phyloP scores from a whole-genome alignment of 1,140 invertebrate species.

The Neoseiulus cucumeris region DNA sequence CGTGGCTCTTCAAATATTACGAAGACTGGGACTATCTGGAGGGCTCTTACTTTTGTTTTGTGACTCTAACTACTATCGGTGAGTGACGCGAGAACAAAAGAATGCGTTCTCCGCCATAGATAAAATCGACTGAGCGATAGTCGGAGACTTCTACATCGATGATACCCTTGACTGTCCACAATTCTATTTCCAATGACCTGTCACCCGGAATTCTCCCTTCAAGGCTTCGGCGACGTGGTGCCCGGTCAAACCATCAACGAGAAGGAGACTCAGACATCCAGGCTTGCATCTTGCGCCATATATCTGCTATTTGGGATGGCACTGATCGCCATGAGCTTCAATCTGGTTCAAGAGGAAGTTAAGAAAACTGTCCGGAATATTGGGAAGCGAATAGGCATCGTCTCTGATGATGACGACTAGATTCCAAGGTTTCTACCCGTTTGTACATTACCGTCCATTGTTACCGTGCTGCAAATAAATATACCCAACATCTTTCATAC shows the following conservation, averaged over 20 bases:
- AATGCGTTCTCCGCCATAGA: no score
- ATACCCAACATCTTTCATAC: no score
- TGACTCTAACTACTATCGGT: constrained; percentile 79
- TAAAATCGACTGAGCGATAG: no score
- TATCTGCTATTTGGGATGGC: constrained; percentile 92
- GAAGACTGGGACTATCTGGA: constrained; percentile 71
- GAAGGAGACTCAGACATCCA: not conserved
- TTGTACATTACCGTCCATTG: no score
- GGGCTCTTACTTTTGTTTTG: constrained; percentile 84
- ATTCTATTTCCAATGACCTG: constrained; percentile 11
- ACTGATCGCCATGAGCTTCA: constrained; percentile 92
- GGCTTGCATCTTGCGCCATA: constrained; percentile 55
- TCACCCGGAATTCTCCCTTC: not conserved
- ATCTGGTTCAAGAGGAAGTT: constrained; percentile 48
- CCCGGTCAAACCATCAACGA: constrained; percentile 44
- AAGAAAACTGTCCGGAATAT: constrained; percentile 28
- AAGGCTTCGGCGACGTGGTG: constrained; percentile 75
- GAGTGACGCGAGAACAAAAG: no score
- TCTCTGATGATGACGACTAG: constrained; percentile 22
- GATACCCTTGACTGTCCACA: no score
- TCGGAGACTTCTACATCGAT: no score
- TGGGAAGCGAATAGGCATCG: constrained; percentile 30
- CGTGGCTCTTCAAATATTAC: constrained; percentile 60
- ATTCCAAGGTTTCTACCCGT: no score
- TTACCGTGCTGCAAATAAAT: no score